Percentiles rank a stretch among this genome's conserved stretches.
phyloP scores from a whole-genome alignment of 2,888 invertebrate genomes.

The Agrochola macilenta region DNA sequence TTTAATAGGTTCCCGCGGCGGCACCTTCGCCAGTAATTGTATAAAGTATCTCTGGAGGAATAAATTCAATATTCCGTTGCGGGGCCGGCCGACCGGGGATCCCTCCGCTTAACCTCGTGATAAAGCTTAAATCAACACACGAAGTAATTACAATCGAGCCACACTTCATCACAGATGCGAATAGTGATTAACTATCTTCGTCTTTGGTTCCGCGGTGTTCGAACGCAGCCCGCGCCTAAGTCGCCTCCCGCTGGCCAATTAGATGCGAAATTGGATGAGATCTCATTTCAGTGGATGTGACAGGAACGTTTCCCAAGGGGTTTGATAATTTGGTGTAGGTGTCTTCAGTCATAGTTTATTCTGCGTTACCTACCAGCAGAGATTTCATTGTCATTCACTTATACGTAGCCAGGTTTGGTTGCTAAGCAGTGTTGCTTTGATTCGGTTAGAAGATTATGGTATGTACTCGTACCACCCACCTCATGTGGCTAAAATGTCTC shows the following conservation, averaged over 20 bases:
- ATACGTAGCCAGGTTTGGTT: neutral
- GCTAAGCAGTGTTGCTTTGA: neutral
- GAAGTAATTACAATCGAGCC: conserved; percentile 88
- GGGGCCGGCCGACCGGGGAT: conserved; percentile 72
- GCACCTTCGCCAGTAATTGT: conserved; percentile 88
- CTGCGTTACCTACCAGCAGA: conserved; percentile 3
- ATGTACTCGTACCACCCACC: too few relatives aligned
- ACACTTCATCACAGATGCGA: conserved; percentile 88
- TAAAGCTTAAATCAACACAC: conserved; percentile 90
- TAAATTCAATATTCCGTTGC: conserved; percentile 85
- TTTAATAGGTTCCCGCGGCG: conserved; percentile 90
- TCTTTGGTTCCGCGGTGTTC: conserved; percentile 78
- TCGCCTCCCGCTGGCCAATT: conserved; percentile 73
- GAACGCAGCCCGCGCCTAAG: conserved; percentile 64
- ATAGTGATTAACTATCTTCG: conserved; percentile 86
- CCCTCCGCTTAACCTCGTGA: conserved; percentile 79
- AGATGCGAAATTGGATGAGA: conserved; percentile 76
- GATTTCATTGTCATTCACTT: conserved; percentile 22
- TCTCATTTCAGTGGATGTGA: conserved; percentile 75
- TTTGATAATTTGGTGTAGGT: conserved; percentile 68
- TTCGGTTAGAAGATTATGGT: neutral
- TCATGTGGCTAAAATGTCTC: too few relatives aligned
- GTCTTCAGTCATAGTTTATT: conserved; percentile 54
- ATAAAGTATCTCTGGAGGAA: conserved; percentile 83
- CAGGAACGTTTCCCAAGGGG: conserved; percentile 68